phyloP scores from a whole-genome alignment of 2,888 invertebrate species.

The Idaea straminata region DNA sequence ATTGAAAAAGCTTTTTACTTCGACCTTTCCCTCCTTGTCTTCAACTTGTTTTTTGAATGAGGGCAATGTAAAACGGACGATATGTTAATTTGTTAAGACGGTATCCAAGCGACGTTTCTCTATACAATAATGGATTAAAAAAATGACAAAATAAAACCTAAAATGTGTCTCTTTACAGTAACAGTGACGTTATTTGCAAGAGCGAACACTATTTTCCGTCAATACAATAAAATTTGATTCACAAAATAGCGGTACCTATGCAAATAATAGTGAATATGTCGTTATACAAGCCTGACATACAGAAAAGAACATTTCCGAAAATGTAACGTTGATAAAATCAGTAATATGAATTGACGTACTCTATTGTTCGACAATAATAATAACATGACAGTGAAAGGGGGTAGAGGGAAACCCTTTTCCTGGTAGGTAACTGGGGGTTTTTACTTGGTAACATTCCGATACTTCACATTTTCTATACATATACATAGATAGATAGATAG shows the following conservation, averaged over 20 bases:
- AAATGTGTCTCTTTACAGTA: background rate
- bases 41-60: no score
- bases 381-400: slow-evolving; percentile 23
- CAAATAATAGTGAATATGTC: background rate
- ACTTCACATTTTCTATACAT: background rate
- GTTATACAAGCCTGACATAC: background rate
- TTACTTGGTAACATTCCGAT: background rate
- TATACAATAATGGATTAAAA: no score
- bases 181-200: background rate
- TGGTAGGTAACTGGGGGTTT: background rate
- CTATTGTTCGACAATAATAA: slow-evolving; percentile 25
- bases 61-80: no score
- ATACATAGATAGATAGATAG: no score
- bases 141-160: no score
- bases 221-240: background rate
- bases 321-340: slow-evolving; percentile 2
- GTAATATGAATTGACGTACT: slow-evolving; percentile 19
- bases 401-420: background rate
- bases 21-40: no score
- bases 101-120: no score
- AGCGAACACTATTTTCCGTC: background rate
- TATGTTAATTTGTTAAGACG: no score
- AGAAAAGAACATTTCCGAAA: background rate
- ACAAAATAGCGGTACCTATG: background rate
- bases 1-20: no score